Conservation (phyloP, 2,797 vertebrate species). For the Heterohyrax brucei region DNA sequence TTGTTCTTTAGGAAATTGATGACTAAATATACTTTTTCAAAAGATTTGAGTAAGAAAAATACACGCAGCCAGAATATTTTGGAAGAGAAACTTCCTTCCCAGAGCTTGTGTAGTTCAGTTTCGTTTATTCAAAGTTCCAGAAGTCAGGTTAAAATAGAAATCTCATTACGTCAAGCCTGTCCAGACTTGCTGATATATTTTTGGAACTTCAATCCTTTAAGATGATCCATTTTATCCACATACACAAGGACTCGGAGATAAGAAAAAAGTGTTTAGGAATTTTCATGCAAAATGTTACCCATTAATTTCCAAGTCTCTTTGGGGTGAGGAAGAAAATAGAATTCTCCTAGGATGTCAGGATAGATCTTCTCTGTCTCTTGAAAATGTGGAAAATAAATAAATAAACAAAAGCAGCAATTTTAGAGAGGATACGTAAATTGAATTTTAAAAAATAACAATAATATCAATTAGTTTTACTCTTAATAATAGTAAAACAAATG, state of each 20-base stretch:
- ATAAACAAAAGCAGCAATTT: constrained; percentile 49
- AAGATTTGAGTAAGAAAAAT: constrained; percentile 41
- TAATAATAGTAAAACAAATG: constrained; percentile 38
- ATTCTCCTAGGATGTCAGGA: constrained; percentile 35
- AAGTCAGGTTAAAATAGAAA: constrained; percentile 86
- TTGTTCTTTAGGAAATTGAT: not conserved
- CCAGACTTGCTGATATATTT: constrained; percentile 84
- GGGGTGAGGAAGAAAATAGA: constrained; percentile 55
- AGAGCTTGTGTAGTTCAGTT: constrained; percentile 66
- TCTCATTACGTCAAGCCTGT: constrained; percentile 83
- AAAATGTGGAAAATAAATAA: constrained; percentile 36
- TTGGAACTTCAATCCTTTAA: constrained; percentile 84
- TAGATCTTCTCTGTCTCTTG: constrained; percentile 66
- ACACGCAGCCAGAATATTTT: constrained; percentile 7
- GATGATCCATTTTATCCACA: constrained; percentile 83
- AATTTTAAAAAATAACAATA: constrained; percentile 63
- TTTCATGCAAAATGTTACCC: constrained; percentile 63
- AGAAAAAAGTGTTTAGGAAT: constrained; percentile 67
- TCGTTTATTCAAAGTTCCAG: constrained; percentile 77
- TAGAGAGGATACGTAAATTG: constrained; percentile 29
- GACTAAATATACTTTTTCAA: constrained; percentile 15
- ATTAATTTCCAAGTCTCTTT: constrained; percentile 72
- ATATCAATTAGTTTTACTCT: constrained; percentile 30
- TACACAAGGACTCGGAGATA: constrained; percentile 68
- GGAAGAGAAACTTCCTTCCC: constrained; percentile 61